Conservation (phyloP, 2,888 invertebrate genomes). For the Lysandra bellargus region DNA sequence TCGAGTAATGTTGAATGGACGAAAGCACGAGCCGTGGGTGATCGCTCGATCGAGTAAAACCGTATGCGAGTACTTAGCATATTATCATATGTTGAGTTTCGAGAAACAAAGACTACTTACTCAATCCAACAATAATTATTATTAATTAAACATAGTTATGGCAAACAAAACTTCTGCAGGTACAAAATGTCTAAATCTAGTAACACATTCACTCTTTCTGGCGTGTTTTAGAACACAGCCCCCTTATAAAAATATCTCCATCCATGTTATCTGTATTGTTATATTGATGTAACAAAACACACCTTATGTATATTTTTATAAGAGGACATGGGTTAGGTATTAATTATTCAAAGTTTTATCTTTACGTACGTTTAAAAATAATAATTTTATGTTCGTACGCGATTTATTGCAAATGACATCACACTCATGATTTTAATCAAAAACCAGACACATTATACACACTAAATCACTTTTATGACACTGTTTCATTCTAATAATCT, state of each 20-base stretch:
- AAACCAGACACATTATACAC: neutral
- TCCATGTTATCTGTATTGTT: too few species aligned
- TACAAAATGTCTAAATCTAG: slow-evolving; percentile 17
- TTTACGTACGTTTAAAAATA: neutral
- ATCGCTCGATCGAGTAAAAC: too few species aligned
- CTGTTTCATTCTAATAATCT: neutral
- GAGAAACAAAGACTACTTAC: too few species aligned
- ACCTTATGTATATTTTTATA: too few species aligned
- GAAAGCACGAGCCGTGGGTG: too few species aligned
- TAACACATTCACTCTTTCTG: neutral
- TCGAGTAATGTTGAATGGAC: too few species aligned
- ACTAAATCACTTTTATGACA: neutral
- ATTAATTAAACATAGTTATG: neutral
- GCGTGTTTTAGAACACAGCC: neutral
- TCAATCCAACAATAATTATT: too few species aligned
- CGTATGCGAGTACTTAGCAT: too few species aligned
- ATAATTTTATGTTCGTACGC: neutral
- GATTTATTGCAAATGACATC: neutral
- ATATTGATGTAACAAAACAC: too few species aligned
- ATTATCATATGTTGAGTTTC: neutral
- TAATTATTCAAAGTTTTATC: neutral
- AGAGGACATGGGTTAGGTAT: too few species aligned
- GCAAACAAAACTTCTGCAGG: slow-evolving; percentile 23
- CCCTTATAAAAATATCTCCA: neutral
- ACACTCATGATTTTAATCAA: neutral